Percentiles rank a stretch among this genome's conserved stretches.
These are phyloP conservation scores for Anastatus disparis DNA, from an alignment of 1,140 invertebrate species.

Conservation along the genomic window DNA sequence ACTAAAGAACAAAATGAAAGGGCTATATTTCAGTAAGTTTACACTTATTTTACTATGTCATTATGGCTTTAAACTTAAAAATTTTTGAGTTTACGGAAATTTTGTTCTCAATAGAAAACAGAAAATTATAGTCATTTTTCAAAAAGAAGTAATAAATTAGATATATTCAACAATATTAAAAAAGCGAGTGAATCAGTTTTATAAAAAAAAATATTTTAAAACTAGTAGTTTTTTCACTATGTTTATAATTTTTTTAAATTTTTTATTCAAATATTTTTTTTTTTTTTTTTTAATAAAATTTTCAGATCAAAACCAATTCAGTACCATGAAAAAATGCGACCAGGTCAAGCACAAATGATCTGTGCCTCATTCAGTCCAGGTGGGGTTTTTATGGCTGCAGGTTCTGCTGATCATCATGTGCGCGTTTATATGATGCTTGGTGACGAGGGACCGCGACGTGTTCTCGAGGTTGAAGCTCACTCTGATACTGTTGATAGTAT, in stretches of 20 bases:
- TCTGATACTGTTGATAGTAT: slow-evolving; percentile 95
- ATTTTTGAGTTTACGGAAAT: too few relatives aligned
- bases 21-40: slow-evolving; percentile 70
- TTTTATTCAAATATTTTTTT: slow-evolving; percentile 20
- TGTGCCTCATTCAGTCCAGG: slow-evolving; percentile 95
- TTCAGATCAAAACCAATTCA: slow-evolving; percentile 84
- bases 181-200: not conserved
- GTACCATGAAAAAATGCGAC: slow-evolving; percentile 92
- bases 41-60: too few relatives aligned
- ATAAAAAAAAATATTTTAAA: too few relatives aligned
- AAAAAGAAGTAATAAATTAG: slow-evolving; percentile 2
- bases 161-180: not conserved
- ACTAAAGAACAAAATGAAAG: slow-evolving; percentile 70
- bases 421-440: slow-evolving; percentile 88
- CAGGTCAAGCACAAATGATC: slow-evolving; percentile 95
- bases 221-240: too few relatives aligned
- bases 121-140: too few relatives aligned
- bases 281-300: slow-evolving; percentile 53
- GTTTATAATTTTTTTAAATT: too few relatives aligned
- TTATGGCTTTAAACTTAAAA: too few relatives aligned
- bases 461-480: slow-evolving; percentile 82
- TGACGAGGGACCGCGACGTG: slow-evolving; percentile 74
- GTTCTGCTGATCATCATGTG: slow-evolving; percentile 93
- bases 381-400: slow-evolving; percentile 92
- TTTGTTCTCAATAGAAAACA: too few relatives aligned